Percentiles rank a stretch among this genome's conserved stretches.
Evolutionary conservation across 2,113 vertebrate species (phyloP).

Genomic region (Leucopsar rothschildi): DNA sequence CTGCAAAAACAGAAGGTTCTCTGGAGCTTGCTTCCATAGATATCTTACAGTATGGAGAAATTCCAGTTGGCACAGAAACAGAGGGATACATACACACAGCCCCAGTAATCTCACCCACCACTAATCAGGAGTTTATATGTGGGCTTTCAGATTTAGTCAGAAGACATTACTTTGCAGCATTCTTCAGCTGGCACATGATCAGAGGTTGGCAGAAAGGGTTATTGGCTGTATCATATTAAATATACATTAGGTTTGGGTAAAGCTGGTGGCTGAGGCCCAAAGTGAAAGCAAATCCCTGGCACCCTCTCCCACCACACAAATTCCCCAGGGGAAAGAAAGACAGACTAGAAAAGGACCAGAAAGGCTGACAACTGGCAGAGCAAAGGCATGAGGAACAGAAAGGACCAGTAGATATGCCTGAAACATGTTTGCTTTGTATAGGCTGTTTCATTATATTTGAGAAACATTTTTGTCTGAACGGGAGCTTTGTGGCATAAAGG

Average conservation of each 20-base stretch:
- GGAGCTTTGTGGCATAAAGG: not conserved
- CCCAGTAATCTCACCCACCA: not conserved
- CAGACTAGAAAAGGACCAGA: not conserved
- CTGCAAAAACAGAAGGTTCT: conserved; percentile 15
- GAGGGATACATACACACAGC: not conserved
- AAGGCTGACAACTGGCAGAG: not conserved
- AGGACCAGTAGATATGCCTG: not conserved
- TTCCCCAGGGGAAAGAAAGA: not conserved
- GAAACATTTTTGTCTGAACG: not conserved
- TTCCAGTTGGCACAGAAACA: conserved; percentile 35
- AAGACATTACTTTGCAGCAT: not conserved
- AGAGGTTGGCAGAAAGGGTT: not conserved
- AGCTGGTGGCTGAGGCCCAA: not conserved
- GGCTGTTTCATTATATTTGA: not conserved
- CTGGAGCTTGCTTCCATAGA: not conserved
- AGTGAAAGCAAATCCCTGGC: conserved; percentile 28
- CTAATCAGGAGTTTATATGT: not conserved
- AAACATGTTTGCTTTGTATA: not conserved
- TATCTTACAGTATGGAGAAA: conserved; percentile 10
- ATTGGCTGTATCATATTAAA: not conserved
- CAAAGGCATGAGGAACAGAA: not conserved
- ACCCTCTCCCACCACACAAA: not conserved
- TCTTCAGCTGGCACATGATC: not conserved
- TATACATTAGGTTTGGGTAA: conserved; percentile 14
- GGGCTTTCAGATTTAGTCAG: not conserved